These are phyloP conservation scores for Lindbergichthys nudifrons DNA, from an alignment of 2,797 vertebrate genomes.

Conservation along the genomic window DNA sequence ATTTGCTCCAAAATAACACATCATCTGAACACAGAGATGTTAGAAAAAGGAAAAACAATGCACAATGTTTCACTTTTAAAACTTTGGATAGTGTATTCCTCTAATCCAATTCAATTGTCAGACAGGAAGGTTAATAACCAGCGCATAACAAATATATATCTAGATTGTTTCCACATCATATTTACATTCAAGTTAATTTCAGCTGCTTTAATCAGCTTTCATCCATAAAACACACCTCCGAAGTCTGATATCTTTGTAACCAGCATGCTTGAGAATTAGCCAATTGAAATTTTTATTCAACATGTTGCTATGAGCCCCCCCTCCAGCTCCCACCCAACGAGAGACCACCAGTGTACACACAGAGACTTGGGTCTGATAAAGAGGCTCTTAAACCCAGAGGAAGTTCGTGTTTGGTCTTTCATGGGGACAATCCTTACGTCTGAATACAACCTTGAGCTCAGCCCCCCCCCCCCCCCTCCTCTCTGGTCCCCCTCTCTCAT, in stretches of 20 bases:
- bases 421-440: slow-evolving; percentile 66
- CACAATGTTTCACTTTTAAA: not conserved
- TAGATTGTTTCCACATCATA: slow-evolving; percentile 1
- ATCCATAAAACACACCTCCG: slow-evolving; percentile 13
- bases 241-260: slow-evolving; percentile 47
- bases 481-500: slow-evolving; percentile 24
- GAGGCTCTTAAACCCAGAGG: slow-evolving; percentile 82
- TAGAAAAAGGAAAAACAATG: not conserved
- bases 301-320: slow-evolving; percentile 68
- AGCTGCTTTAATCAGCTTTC: slow-evolving; percentile 1
- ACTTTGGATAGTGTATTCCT: not conserved
- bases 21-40: not conserved
- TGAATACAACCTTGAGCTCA: too few species aligned
- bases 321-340: slow-evolving; percentile 43
- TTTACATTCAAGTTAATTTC: slow-evolving; percentile 30
- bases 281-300: slow-evolving; percentile 84
- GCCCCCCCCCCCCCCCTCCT: slow-evolving; percentile 21
- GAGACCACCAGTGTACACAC: slow-evolving; percentile 66
- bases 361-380: slow-evolving; percentile 75
- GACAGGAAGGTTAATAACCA: not conserved
- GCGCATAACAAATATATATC: not conserved
- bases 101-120: not conserved
- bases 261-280: slow-evolving; percentile 56
- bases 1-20: not conserved
- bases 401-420: slow-evolving; percentile 81